phyloP scores from a whole-genome alignment of 2,888 invertebrate species.

The Resseliella maxima region DNA sequence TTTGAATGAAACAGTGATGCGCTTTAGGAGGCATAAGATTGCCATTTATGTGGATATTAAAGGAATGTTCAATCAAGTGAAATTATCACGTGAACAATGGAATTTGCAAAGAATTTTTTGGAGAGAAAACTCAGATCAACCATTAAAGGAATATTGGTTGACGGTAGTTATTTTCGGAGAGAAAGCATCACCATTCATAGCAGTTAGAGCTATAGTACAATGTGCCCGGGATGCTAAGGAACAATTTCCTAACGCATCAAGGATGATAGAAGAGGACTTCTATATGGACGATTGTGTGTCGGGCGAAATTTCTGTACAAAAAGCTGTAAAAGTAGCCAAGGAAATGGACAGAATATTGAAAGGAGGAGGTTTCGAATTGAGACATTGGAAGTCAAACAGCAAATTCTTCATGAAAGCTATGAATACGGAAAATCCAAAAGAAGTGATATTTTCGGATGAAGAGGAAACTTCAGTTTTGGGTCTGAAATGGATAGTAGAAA shows the following conservation, averaged over 20 bases:
- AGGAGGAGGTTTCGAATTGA: background rate
- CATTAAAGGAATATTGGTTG: background rate
- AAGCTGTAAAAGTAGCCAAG: background rate
- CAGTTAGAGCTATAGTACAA: no score
- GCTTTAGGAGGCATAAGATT: background rate
- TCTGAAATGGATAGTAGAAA: background rate
- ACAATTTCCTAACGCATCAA: no score
- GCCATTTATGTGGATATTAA: conserved; percentile 57
- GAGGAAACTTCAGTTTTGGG: background rate
- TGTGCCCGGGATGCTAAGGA: no score
- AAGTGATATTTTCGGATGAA: background rate
- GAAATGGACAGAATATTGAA: background rate
- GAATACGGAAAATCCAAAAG: background rate
- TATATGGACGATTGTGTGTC: no score
- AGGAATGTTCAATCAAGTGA: conserved; percentile 59
- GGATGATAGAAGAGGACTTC: no score
- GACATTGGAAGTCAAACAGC: background rate
- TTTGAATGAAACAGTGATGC: background rate
- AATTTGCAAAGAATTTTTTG: background rate
- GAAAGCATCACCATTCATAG: no score
- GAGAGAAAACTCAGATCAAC: background rate
- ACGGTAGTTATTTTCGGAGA: no score
- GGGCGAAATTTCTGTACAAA: no score
- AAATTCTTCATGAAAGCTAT: background rate
- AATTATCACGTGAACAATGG: background rate